A percentile compares a stretch with the other conserved stretches of the same genome.
phyloP scores from a whole-genome alignment of 2,888 invertebrate genomes.

The Nomada ferruginata region DNA sequence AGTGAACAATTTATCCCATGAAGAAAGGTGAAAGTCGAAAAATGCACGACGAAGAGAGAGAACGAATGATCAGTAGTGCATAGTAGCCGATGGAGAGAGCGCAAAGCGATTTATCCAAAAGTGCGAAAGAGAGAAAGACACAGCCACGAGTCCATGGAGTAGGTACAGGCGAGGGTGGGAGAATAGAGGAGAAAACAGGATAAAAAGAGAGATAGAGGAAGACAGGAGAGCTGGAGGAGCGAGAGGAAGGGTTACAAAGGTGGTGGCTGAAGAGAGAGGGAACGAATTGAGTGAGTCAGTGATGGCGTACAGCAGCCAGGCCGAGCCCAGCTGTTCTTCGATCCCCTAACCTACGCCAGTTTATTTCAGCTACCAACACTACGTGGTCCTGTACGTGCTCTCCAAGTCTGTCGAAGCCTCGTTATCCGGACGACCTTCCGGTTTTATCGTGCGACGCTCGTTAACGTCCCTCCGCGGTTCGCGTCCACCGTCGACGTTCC shows the following conservation, averaged over 20 bases:
- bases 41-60: too few relatives aligned
- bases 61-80: too few relatives aligned
- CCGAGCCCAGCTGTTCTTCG: conserved; percentile 79
- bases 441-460: conserved; percentile 18
- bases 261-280: conserved; percentile 28
- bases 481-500: background rate
- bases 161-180: conserved; percentile 5
- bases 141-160: conserved; percentile 4
- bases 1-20: too few relatives aligned
- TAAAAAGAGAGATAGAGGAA: conserved; percentile 20
- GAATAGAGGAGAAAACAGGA: conserved; percentile 26
- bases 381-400: conserved; percentile 39
- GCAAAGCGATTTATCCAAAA: background rate
- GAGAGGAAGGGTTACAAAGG: conserved; percentile 14
- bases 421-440: conserved; percentile 44
- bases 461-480: background rate
- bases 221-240: background rate
- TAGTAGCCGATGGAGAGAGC: background rate
- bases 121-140: conserved; percentile 4
- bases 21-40: too few relatives aligned
- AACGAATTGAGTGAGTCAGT: conserved; percentile 76
- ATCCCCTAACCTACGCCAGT: conserved; percentile 76
- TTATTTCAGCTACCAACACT: conserved; percentile 71
- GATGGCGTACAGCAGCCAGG: conserved; percentile 77
- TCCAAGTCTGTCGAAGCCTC: conserved; percentile 3